Evolutionary conservation across 2,113 vertebrate genomes (phyloP), one percentile per base, ranked within the genome.

Genomic region (Platysternon megacephalum): DNA sequence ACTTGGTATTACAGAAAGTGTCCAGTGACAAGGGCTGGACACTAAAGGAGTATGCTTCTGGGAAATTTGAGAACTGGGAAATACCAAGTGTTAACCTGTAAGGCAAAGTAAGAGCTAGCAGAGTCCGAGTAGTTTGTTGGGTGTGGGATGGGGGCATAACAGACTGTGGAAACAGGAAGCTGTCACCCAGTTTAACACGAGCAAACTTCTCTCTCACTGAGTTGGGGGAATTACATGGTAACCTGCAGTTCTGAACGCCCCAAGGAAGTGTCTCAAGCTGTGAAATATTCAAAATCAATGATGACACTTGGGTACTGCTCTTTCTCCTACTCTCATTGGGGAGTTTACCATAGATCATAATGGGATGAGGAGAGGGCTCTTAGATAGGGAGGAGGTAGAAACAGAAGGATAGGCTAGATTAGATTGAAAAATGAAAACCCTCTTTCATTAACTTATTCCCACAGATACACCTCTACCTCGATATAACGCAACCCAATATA

Each of bases 391-490:
- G 39, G 22, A 74, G n/a, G 39, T 81, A 4, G 32, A 44, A 39
- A 19, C 26, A 89, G 44, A 26, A 56, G 42, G 8, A 65, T 44
- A 12, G 55, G 2, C 2, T 14, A 79, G 5, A 48, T 3, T n/a
- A 19, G n/a, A 53, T 1, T 53, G 83, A 89, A 52, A 79, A 17
- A 0, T 3, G 1, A 19, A 42, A 11, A 52, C 1, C 74, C 68
- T 81, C 35, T 44, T 84, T 61, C 42, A 39, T 39, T 65, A 82
- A 24, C 84, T 44, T 86, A 91, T 95, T 93, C 56, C 16, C 87
- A 78, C 21, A 76, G 24, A 42, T 53, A n/a, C n/a, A n/a, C n/a
- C n/a, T n/a, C n/a, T n/a, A n/a, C n/a, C n/a, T n/a, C n/a, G n/a
- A n/a, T n/a, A n/a, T n/a, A n/a, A n/a, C n/a, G n/a, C n/a, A n/a